Evolutionary conservation across 1,140 invertebrate species (phyloP).

Genomic region (Manduca sexta): DNA sequence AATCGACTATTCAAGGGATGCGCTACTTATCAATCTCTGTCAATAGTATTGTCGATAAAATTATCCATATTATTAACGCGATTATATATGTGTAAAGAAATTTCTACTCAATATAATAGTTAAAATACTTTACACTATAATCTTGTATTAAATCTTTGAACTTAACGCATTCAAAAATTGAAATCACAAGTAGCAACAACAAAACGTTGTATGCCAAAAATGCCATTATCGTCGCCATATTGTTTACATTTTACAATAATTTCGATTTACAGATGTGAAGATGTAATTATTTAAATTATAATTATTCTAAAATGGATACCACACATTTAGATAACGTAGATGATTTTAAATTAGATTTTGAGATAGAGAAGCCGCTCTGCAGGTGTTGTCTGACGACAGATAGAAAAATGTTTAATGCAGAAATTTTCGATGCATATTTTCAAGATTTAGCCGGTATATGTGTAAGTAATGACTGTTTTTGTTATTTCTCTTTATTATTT

Average conservation of each 20-base stretch:
- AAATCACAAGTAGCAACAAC: no score
- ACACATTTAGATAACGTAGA: slow-evolving; percentile 4
- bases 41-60: no score
- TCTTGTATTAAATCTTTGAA: no score
- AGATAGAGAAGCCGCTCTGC: slow-evolving; percentile 27
- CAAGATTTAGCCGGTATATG: slow-evolving; percentile 42
- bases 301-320: slow-evolving; percentile 6
- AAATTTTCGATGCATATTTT: slow-evolving; percentile 20
- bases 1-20: no score
- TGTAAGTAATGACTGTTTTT: slow-evolving; percentile 27
- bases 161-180: no score
- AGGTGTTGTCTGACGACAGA: slow-evolving; percentile 50
- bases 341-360: slow-evolving; percentile 26
- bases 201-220: no score
- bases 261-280: neutral
- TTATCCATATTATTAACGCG: no score
- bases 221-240: slow-evolving; percentile 4
- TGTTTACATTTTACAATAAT: neutral
- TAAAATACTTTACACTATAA: no score
- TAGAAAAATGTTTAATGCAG: slow-evolving; percentile 22
- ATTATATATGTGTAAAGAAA: no score
- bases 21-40: no score
- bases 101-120: no score
- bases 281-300: neutral
- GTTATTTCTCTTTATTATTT: slow-evolving; percentile 2